Base-by-base conservation (phyloP, 2,113 vertebrate genomes). In the Chloebia gouldiae region DNA sequence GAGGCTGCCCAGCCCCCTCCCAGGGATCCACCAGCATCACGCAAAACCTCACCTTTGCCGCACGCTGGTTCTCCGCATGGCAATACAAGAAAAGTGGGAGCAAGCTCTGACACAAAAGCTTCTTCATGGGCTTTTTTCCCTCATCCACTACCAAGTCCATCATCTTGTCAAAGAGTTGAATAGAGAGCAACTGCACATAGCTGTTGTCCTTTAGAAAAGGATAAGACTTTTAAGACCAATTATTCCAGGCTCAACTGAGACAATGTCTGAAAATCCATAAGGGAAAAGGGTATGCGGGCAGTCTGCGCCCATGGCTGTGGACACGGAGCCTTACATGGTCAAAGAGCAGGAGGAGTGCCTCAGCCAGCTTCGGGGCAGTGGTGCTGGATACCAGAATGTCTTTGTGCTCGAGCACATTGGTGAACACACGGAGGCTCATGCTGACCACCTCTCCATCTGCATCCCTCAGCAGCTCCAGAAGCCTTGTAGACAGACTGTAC, bases 371-470 rank as follows among this genome's bases (percentile, higher is more conserved):
- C 1, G 9, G 60, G 5, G 49, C 39, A 0, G 49, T 54, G 9
- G 25, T 35, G 16, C 50, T 56, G 27, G 50, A 54, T 45, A 64
- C 2, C 8, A 13, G 2, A 31, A 79, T 23, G 3, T 13, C 7
- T 5, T 44, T 19, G 5, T 37, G 0, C 13, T 24, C 4, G 9
- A 65, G 61, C 0, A 65, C 1, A 9, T 80, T 45, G 0, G 1
- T 21, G 61, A 65, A 23, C 2, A 78, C 33, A 54, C 2, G 7
- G 25, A 65, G 49, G 9, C 33, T 6, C 33, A 80, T 35, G 1
- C 39, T 2, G 4, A 54, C 15, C 11, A 44, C 12, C 4, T 66
- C 20, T 31, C 15, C 49, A 6, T 78, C 18, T 64, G 3, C 47
- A 78, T 78, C 23, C 21, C 8, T 5, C 30, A 78, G 59, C 8